These are phyloP conservation scores for Capromys pilorides DNA, from an alignment of 2,797 vertebrate species.

Conservation along the genomic window DNA sequence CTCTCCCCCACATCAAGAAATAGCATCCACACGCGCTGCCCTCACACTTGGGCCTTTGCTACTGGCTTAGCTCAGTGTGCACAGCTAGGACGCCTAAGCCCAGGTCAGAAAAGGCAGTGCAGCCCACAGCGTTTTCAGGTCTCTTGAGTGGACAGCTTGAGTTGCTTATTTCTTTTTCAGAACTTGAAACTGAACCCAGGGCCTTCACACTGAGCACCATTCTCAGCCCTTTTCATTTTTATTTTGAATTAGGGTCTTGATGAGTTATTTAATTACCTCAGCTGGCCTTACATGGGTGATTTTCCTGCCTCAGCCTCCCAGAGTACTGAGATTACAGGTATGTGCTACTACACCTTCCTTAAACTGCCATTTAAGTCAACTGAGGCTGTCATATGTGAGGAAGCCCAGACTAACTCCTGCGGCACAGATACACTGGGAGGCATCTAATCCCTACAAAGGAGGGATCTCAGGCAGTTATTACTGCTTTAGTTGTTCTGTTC, in stretches of 20 bases:
- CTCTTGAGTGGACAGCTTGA: background rate
- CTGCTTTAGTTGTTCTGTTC: background rate
- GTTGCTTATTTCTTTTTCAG: background rate
- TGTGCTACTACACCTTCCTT: background rate
- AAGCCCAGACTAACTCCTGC: background rate
- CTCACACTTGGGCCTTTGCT: background rate
- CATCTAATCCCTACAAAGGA: background rate
- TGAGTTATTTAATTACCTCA: background rate
- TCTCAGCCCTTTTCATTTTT: background rate
- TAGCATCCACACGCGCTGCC: background rate
- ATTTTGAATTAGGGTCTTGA: background rate
- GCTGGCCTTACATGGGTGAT: background rate
- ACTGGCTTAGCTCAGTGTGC: background rate
- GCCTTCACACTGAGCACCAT: background rate
- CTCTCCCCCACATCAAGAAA: background rate
- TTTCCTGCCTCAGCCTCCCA: background rate
- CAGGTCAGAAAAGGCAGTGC: background rate
- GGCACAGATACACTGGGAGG: rapidly evolving
- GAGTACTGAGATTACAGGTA: background rate
- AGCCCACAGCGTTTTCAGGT: background rate
- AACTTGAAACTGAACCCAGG: background rate
- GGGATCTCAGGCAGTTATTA: no score
- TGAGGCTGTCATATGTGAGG: background rate
- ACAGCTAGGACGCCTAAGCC: background rate
- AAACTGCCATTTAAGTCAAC: background rate